Evolutionary conservation across 2,888 invertebrate species (phyloP).

Genomic region (Polylopha cassiicola): DNA sequence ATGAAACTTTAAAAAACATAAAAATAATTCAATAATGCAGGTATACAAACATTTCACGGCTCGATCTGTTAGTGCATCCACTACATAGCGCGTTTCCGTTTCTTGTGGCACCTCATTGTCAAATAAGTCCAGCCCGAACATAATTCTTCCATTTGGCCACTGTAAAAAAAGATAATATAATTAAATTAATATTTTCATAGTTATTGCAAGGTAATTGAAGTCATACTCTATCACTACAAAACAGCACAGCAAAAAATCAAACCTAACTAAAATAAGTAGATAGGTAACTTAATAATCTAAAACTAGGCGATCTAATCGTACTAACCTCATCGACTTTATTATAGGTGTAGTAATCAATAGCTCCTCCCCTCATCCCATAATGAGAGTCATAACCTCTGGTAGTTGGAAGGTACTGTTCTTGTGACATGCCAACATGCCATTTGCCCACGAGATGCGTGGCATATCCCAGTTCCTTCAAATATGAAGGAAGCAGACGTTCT

Average conservation of each 20-base stretch:
- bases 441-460: conserved; percentile 91
- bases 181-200: neutral
- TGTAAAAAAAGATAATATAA: conserved; percentile 32
- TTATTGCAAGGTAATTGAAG: too few relatives aligned
- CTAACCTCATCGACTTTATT: conserved; percentile 63
- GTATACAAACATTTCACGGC: conserved; percentile 48
- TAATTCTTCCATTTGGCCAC: conserved; percentile 57
- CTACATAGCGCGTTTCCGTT: conserved; percentile 55
- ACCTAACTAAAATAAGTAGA: too few relatives aligned
- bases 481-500: conserved; percentile 78
- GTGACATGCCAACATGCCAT: conserved; percentile 92
- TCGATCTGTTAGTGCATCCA: conserved; percentile 63
- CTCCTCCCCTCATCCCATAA: conserved; percentile 87
- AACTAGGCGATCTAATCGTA: too few relatives aligned
- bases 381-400: conserved; percentile 88
- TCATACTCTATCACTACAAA: too few relatives aligned
- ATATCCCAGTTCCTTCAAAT: conserved; percentile 83
- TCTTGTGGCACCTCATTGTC: conserved; percentile 55
- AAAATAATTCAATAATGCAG: neutral
- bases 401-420: conserved; percentile 82
- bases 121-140: conserved; percentile 61
- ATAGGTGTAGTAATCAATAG: conserved; percentile 83
- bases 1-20: too few relatives aligned
- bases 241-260: too few relatives aligned
- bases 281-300: too few relatives aligned